These are phyloP conservation scores for Zoanthus gigantus DNA, from an alignment of 92 coral and sea anemone genomes.

Conservation along the genomic window DNA sequence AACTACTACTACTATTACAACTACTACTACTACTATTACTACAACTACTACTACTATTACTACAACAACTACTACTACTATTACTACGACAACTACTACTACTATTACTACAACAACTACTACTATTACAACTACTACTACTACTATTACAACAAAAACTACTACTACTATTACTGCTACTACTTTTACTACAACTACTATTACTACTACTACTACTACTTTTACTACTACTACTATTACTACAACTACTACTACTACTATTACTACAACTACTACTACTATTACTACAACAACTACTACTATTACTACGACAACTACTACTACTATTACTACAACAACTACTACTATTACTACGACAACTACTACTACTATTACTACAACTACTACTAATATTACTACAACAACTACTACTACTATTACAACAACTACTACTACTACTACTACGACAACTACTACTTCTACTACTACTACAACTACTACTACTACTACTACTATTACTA, in stretches of 20 bases:
- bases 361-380: neutral
- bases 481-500: slow-evolving; percentile 1
- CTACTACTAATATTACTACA: neutral
- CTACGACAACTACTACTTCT: slow-evolving; percentile 3
- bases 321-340: neutral
- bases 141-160: too few species aligned
- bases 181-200: neutral
- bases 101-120: neutral
- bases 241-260: neutral
- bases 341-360: neutral
- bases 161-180: neutral
- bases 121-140: neutral
- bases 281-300: neutral
- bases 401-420: neutral
- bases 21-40: neutral
- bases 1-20: neutral
- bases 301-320: neutral
- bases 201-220: neutral
- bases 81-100: neutral
- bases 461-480: neutral
- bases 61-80: neutral
- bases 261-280: neutral
- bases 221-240: neutral
- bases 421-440: neutral
- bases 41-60: neutral